A percentile compares a stretch with the other conserved stretches of the same genome.
Evolutionary conservation across 2,797 vertebrate genomes (phyloP).

Genomic region (Apogon talboti): DNA sequence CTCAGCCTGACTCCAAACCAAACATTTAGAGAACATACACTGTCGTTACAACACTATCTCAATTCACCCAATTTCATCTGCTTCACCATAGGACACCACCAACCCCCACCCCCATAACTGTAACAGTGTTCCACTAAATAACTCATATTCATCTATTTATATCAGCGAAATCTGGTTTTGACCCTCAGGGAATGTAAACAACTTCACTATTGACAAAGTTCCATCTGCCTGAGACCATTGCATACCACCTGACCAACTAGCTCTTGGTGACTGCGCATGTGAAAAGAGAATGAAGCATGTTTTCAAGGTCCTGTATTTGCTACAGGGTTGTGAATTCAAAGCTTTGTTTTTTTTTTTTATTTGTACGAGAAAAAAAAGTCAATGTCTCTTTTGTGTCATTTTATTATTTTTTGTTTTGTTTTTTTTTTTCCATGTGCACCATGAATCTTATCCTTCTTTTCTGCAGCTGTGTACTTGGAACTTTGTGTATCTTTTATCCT

Average conservation of each 20-base stretch:
- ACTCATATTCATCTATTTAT: slow-evolving; percentile 37
- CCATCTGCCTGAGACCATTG: slow-evolving; percentile 37
- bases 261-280: slow-evolving; percentile 59
- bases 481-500: slow-evolving; percentile 2
- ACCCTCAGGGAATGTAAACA: slow-evolving; percentile 55
- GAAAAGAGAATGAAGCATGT: slow-evolving; percentile 56
- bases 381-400: not conserved
- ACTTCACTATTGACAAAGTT: slow-evolving; percentile 50
- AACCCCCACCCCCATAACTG: not conserved
- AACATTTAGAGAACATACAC: slow-evolving; percentile 1
- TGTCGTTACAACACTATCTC: slow-evolving; percentile 1
- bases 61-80: slow-evolving; percentile 2
- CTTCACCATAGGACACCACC: slow-evolving; percentile 1
- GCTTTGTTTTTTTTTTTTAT: slow-evolving; percentile 1
- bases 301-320: slow-evolving; percentile 30
- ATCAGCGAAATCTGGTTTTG: slow-evolving; percentile 8
- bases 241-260: slow-evolving; percentile 71
- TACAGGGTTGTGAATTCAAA: slow-evolving; percentile 1
- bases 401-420: not conserved
- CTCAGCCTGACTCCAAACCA: slow-evolving; percentile 16
- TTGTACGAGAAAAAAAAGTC: not conserved
- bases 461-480: not conserved
- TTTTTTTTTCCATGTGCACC: too few relatives aligned
- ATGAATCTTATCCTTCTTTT: not conserved
- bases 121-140: not conserved